phyloP scores from a whole-genome alignment of 2,113 vertebrate species.

The Falcunculus frontatus region DNA sequence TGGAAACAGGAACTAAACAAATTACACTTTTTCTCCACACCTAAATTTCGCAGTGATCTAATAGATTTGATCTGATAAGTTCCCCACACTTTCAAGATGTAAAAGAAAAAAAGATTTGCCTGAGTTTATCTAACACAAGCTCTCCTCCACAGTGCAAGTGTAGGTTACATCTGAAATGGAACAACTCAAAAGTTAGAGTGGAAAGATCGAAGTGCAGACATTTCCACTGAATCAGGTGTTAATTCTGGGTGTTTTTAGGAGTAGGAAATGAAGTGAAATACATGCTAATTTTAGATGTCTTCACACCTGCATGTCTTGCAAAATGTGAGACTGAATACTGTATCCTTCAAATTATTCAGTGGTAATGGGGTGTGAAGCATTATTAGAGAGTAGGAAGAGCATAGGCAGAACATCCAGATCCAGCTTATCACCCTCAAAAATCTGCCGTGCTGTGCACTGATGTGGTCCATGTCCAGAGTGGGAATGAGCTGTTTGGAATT shows the following conservation, averaged over 20 bases:
- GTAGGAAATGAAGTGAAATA: background rate
- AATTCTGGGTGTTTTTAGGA: background rate
- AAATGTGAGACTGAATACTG: background rate
- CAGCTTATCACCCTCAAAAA: background rate
- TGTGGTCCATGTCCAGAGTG: background rate
- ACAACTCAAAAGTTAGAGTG: background rate
- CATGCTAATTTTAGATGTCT: background rate
- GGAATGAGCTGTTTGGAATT: background rate
- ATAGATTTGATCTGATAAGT: background rate
- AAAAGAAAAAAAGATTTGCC: background rate
- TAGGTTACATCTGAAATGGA: conserved; percentile 5
- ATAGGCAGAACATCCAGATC: background rate
- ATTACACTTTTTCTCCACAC: background rate
- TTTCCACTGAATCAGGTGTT: conserved; percentile 32
- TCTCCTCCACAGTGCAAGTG: background rate
- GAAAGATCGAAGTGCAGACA: background rate
- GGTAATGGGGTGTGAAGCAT: background rate
- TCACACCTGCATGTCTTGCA: background rate
- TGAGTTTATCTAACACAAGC: background rate
- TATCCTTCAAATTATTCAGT: background rate
- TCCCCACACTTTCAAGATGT: background rate
- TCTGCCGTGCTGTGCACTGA: background rate
- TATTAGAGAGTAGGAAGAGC: background rate
- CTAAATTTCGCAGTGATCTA: background rate
- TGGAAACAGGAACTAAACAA: background rate